Percentiles rank a stretch among this genome's conserved stretches.
Conservation (phyloP, 2,113 vertebrate species). For the Eidolon helvum region DNA sequence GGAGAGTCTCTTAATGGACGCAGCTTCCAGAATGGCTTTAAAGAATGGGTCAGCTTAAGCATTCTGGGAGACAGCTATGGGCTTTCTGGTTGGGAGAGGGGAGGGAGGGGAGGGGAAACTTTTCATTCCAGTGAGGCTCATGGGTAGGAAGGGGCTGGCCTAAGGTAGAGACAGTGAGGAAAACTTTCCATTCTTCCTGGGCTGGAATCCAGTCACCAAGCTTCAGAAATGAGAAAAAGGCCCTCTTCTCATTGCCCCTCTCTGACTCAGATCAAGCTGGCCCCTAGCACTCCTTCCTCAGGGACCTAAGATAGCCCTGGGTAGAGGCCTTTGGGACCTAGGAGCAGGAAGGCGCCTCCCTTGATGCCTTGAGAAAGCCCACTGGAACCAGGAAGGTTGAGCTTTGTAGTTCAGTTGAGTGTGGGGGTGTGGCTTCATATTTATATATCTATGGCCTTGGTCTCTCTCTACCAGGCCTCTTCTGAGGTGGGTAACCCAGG, state of each 20-base stretch:
- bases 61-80: slow-evolving; percentile 4
- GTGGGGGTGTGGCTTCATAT: not conserved
- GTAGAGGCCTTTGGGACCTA: not conserved
- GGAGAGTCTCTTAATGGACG: slow-evolving; percentile 42
- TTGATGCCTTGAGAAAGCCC: not conserved
- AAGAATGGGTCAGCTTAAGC: slow-evolving; percentile 58
- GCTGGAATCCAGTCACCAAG: not conserved
- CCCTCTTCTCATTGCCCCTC: not conserved
- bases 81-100: slow-evolving; percentile 16
- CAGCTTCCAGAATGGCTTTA: slow-evolving; percentile 51
- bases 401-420: not conserved
- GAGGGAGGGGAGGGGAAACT: not conserved
- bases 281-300: not conserved
- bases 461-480: not conserved
- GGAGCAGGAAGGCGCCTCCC: not conserved
- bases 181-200: slow-evolving; percentile 39
- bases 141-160: slow-evolving; percentile 21
- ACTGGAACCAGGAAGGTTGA: not conserved
- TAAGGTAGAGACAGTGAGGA: not conserved
- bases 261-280: not conserved
- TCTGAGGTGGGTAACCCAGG: not conserved
- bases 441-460: not conserved
- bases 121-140: not conserved
- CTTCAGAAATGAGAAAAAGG: slow-evolving; percentile 26
- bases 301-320: not conserved